phyloP scores from a whole-genome alignment of 2,113 vertebrate species.

The Calidris pygmaea region DNA sequence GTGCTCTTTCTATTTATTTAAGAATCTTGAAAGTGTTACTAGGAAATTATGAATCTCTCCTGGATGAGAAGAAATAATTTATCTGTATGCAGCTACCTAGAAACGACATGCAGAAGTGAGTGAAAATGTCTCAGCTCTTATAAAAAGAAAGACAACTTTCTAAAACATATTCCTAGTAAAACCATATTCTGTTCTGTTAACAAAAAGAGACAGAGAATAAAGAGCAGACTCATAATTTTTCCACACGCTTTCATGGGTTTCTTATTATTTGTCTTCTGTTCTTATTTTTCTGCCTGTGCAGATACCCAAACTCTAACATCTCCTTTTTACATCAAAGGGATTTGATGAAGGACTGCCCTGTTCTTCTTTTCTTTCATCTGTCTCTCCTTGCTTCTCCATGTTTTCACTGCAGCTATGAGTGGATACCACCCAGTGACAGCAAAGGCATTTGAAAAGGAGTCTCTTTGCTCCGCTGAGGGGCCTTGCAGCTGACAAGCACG shows the following conservation, averaged over 20 bases:
- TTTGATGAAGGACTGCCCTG: slow-evolving; percentile 11
- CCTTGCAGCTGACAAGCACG: not conserved
- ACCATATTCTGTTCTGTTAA: not conserved
- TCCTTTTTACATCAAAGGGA: slow-evolving; percentile 37
- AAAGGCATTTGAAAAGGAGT: not conserved
- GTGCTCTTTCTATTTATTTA: slow-evolving; percentile 7
- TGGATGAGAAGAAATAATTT: slow-evolving; percentile 1
- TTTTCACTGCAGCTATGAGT: slow-evolving; percentile 13
- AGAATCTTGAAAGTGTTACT: not conserved
- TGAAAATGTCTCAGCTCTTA: not conserved
- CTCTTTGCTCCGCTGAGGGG: not conserved
- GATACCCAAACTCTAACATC: not conserved
- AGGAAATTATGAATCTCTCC: not conserved
- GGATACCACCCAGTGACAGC: slow-evolving; percentile 42
- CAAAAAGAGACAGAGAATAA: not conserved
- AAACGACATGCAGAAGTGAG: not conserved
- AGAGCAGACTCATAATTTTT: not conserved
- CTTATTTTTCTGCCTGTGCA: slow-evolving; percentile 1
- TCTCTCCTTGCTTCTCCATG: not conserved
- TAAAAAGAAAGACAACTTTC: not conserved
- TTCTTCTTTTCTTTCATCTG: slow-evolving; percentile 51
- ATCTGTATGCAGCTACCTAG: not conserved
- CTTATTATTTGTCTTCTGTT: not conserved
- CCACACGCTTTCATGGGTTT: not conserved
- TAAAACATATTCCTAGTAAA: not conserved